A percentile compares a stretch with the other conserved stretches of the same genome.
These are phyloP conservation scores for Scaptomyza hsui DNA, from an alignment of 1,140 invertebrate genomes.

Conservation along the genomic window DNA sequence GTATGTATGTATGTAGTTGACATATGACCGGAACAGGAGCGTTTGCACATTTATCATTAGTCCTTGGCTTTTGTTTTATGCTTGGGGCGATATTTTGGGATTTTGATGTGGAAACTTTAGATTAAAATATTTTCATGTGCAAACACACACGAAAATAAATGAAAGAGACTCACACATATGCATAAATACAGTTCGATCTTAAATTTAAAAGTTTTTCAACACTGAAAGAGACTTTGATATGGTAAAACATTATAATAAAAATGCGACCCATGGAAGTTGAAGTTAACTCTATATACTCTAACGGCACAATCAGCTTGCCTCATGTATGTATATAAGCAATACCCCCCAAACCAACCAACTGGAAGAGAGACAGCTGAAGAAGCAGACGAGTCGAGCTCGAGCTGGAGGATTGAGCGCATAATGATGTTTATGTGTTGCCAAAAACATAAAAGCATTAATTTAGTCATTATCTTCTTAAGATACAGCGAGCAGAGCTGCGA, in stretches of 20 bases:
- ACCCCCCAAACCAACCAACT: neutral
- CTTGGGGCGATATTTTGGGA: conserved; percentile 36
- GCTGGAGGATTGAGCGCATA: conserved; percentile 80
- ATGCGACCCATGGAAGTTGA: neutral
- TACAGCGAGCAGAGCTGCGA: conserved; percentile 49
- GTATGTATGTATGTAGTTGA: conserved; percentile 24
- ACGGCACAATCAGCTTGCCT: neutral
- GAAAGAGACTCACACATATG: neutral
- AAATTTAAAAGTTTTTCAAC: neutral
- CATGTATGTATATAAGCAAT: conserved; percentile 31
- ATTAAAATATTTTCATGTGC: conserved; percentile 80
- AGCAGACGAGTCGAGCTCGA: conserved; percentile 18
- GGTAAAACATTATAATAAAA: neutral
- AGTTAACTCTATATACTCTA: neutral
- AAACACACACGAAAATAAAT: conserved; percentile 7
- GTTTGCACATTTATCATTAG: conserved; percentile 70
- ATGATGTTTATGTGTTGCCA: conserved; percentile 84
- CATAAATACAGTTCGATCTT: conserved; percentile 9
- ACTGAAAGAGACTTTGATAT: neutral
- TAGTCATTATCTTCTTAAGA: conserved; percentile 84
- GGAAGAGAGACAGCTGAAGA: conserved; percentile 14
- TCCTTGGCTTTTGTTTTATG: conserved; percentile 67
- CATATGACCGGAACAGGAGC: conserved; percentile 14
- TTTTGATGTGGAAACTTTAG: conserved; percentile 81
- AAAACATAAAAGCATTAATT: conserved; percentile 84